Base-by-base conservation (phyloP, 2,113 vertebrate species). In the Heteronetta atricapilla region DNA sequence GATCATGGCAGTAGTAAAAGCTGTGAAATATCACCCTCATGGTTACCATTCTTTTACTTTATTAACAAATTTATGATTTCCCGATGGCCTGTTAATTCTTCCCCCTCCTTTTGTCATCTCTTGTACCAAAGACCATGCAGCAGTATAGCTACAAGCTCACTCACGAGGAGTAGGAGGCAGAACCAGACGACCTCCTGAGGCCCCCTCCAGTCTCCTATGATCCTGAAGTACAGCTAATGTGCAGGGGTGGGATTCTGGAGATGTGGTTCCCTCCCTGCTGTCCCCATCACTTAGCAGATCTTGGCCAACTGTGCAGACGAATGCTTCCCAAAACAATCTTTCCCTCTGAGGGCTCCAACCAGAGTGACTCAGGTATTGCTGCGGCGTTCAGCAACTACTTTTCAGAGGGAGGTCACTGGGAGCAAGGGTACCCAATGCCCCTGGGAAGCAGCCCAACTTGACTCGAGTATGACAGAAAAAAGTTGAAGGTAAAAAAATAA, bases 381-480 rank as follows among this genome's bases (percentile, higher is more conserved):
- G 29, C 59, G 28, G 33, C 26, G 31, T 36, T 67, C n/a, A 75
- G 63, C 42, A 86, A 67, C 42, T 33, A 18, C 31, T 92, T 90
- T 84, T 40, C 40, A 56, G 68, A 68, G 17, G 15, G 53, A 92
- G 5, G 34, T 53, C 29, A 84, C 58, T 1, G 0, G 14, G n/a
- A 67, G 59, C 6, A 59, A 3, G 46, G 17, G 21, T 40, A 69
- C 28, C 11, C 59, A 74, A 28, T 83, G 40, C 15, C 42, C 67
- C 4, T 7, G 70, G 42, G 56, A 70, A 88, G 55, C 56, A 78
- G 83, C 29, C 10, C 46, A 0, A 2, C 22, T 78, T 0, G 0
- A 59, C 10, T 55, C 33, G 48, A 44, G 50, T 4, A 11, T 60
- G 73, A 58, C 31, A 34, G 11, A 34, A 70, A 70, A 75, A 73